Base-by-base conservation (phyloP, 92 coral and sea anemone species). In the Porites cylindrica region DNA sequence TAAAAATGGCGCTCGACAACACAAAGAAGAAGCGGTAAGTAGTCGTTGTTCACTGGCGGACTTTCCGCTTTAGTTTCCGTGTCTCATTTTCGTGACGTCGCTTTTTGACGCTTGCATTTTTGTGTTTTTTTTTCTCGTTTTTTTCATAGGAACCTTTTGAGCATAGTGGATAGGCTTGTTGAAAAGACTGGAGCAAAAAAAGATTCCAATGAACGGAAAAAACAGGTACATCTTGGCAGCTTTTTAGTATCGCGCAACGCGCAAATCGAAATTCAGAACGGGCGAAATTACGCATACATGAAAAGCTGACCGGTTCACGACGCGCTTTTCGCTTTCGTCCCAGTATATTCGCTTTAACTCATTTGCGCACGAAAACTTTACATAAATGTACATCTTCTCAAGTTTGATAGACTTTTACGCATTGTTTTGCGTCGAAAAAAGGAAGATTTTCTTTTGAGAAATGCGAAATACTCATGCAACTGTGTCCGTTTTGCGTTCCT, bases 71-170 rank as follows among this genome's bases (percentile, higher is more conserved):
- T 54, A 80, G 93, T 90, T 93, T 93, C 96, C 94, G 92, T 92
- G 88, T 88, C 89, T 95, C 91, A 78, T 84, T 88, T 94, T 94
- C 84, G 89, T 92, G 96, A 95, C 98, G 98, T 93, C 92, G 94
- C 93, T 81, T 88, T 85, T 81, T 72, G 75, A 82, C 84, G 89
- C 82, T 83, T 62, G 54, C 80, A 82, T 85, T 83, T 75, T 88
- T 80, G 65, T 67, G 72, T 70, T 73, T 82, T 21, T 66, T 76
- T 82, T 92, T 68, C 70, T 59, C 73, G 71, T 88, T 73, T 82
- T 82, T 82, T 83, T 82, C 91, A 96, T 61, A 78, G 81, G 29
- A 83, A 86, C 38, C 96, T 95, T 65, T 91, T 65, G 59, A 92
- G 69, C 77, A 90, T 95, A 65, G 98, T 95, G 20, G 80, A 91